These are phyloP conservation scores for Acronicta psi DNA, from an alignment of 2,888 invertebrate genomes.

Conservation along the genomic window DNA sequence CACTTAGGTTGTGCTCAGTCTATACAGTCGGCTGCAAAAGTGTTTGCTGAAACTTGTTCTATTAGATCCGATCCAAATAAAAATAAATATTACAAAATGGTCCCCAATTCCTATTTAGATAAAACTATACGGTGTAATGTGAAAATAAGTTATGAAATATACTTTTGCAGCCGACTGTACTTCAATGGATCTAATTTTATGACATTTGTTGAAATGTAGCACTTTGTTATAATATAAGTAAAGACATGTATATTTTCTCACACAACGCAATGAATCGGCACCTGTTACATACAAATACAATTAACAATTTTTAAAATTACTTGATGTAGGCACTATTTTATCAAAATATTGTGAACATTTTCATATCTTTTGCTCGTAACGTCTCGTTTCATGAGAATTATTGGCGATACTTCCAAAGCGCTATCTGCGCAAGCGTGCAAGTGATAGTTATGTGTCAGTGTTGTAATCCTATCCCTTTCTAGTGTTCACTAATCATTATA, in stretches of 20 bases:
- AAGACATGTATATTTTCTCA: conserved; percentile 20
- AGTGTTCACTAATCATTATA: conserved; percentile 54
- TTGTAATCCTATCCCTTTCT: conserved; percentile 46
- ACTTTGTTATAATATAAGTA: conserved; percentile 31
- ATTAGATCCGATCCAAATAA: no score
- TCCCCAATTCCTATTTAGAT: no score
- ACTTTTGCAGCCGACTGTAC: conserved; percentile 32
- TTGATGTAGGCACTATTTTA: conserved; percentile 4
- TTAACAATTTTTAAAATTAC: conserved; percentile 14
- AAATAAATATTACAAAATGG: no score
- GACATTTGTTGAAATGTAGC: conserved; percentile 40
- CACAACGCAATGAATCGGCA: conserved; percentile 26
- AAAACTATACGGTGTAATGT: no score
- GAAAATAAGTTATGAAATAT: neutral
- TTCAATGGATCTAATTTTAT: conserved; percentile 26
- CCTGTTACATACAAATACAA: conserved; percentile 39
- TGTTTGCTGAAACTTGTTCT: neutral
- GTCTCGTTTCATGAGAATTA: neutral
- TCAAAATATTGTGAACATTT: conserved; percentile 8
- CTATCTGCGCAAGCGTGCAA: conserved; percentile 23
- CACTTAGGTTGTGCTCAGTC: conserved; percentile 44
- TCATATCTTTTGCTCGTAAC: conserved; percentile 35
- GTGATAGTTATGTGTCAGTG: conserved; percentile 40
- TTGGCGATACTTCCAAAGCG: conserved; percentile 31
- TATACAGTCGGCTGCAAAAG: conserved; percentile 29